Evolutionary conservation across 2,888 invertebrate genomes (phyloP), one percentile per base, ranked within the genome.

Genomic region (Drosophila hawaiiensis): DNA sequence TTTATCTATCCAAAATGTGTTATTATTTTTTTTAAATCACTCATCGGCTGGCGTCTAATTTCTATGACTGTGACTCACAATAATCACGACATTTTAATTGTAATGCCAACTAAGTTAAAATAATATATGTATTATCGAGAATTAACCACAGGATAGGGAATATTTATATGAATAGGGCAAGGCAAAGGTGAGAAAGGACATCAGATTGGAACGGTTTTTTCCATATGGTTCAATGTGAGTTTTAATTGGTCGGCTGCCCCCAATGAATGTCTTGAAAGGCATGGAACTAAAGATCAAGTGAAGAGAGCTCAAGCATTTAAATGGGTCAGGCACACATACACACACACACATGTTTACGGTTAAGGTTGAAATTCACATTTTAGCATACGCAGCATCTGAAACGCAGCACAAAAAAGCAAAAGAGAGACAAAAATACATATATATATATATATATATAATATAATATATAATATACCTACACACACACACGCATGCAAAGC

Each of bases 351-450:
- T 28, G 33, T 6, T 41, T 19, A 35, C 47, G 37, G 25, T 25
- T 47, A 43, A 53, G 53, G 75, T 59, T 53, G 16, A 63, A 56
- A 64, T 78, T 54, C 68, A 73, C 68, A 78, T 77, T 77, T 77
- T 78, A 68, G 73, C 78, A 78, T 78, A 73, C 64, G 65, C 73
- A 73, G 78, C 73, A 77, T 72, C 78, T 55, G 56, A 77, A 61
- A 69, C 31, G 50, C 59, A 55, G 52, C 25, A 37, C 31, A 58
- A 28, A 43, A 56, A 53, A 16, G 19, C 12, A n/a, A n/a, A 52
- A 31, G 6, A 52, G 52, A 62, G 22, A 6, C 25, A 39, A 29
- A 22, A 47, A 43, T 19, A 37, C 3, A 25, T 25, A 43, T 19
- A 16, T 16, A 37, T 1, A n/a, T 5, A 43, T 5, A 12, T 12